Base-by-base conservation (phyloP, 2,888 invertebrate species). In the Nemotelus pantherinus region DNA sequence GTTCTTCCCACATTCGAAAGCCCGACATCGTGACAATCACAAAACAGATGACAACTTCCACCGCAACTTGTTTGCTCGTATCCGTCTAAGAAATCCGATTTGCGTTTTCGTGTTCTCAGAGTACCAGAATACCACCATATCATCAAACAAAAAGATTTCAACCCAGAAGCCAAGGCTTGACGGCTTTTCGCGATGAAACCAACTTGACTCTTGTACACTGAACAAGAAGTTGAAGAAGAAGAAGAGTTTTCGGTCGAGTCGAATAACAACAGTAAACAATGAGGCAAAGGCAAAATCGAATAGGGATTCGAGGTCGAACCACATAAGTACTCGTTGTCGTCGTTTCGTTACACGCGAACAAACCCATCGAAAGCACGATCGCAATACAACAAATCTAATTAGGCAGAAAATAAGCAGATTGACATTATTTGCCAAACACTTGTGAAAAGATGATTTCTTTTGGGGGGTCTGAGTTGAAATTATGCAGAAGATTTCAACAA, bases 371-470 rank as follows among this genome's bases (percentile, higher is more conserved):
- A 41, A 41, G 25, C 43, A 63, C 48, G 70, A 71, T 53, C 44
- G 57, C 44, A 7, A 58, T 60, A 58, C 58, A 68, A 25, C 72
- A 72, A 72, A 72, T 72, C 72, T 72, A 72, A 72, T 72, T 72
- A 72, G 72, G 72, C 47, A 47, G 57, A 72, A 72, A 72, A 58
- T 72, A 72, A 72, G 72, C n/a, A 47, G 72, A 72, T 72, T 72
- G 58, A 58, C 72, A 72, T 72, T 72, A 72, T 72, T 72, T 72
- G 57, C 47, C 58, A 72, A 72, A 72, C 72, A 72, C 72, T 72
- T 60, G 47, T 47, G 47, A 72, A 44, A 39, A 63, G 41, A 63
- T 63, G 39, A 68, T n/a, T 47, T 68, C 50, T 68, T 50, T 2
- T 48, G 68, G 68, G 3, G 25, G 25, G 25, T 25, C 25, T 25